Evolutionary conservation across 2,797 vertebrate species (phyloP).

Genomic region (Pipistrellus pipistrellus): DNA sequence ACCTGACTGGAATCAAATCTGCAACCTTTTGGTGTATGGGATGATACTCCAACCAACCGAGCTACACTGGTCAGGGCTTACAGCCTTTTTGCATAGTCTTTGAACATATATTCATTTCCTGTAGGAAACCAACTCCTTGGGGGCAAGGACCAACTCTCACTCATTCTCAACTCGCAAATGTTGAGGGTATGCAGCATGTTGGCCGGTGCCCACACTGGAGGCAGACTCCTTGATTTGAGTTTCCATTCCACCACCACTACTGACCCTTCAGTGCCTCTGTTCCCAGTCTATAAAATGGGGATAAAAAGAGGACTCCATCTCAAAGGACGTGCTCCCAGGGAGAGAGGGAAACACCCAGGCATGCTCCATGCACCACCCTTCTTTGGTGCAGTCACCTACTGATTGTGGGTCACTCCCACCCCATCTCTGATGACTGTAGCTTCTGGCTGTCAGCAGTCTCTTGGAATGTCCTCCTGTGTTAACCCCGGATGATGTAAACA

Average conservation of each 20-base stretch:
- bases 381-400: rapidly evolving
- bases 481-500: neutral
- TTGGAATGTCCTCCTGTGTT: neutral
- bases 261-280: neutral
- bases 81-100: neutral
- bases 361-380: rapidly evolving
- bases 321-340: neutral
- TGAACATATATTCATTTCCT: neutral
- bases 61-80: neutral
- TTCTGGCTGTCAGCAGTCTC: neutral
- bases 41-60: neutral
- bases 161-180: rapidly evolving
- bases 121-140: neutral
- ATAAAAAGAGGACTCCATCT: neutral
- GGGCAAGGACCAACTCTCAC: neutral
- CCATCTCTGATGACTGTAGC: neutral
- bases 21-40: neutral
- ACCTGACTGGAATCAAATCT: neutral
- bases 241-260: neutral
- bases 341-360: rapidly evolving
- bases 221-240: neutral
- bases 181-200: neutral
- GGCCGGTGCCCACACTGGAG: neutral
- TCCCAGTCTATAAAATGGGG: neutral
- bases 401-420: neutral